phyloP scores from a whole-genome alignment of 2,113 vertebrate species.

The Solenodon paradoxus region DNA sequence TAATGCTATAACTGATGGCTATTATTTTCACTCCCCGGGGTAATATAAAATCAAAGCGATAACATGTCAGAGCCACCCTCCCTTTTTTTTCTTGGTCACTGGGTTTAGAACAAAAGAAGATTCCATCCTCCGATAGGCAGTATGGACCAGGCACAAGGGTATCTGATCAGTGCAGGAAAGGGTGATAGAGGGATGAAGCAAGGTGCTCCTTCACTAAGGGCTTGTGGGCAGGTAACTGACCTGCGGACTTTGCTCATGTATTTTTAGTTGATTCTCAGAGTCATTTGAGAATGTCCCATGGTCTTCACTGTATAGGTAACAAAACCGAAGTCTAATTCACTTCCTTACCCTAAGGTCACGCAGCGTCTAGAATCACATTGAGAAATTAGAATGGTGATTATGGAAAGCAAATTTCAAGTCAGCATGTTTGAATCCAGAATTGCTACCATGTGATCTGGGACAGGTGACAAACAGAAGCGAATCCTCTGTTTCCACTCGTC shows the following conservation, averaged over 20 bases:
- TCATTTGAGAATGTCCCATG: background rate
- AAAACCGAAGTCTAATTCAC: background rate
- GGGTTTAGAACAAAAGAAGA: background rate
- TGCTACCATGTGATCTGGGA: background rate
- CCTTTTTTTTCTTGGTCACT: no score
- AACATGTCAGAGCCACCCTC: background rate
- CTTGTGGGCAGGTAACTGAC: background rate
- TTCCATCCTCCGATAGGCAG: background rate
- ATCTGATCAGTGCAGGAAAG: background rate
- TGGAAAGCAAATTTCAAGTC: background rate
- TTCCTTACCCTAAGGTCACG: background rate
- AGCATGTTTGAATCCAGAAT: background rate
- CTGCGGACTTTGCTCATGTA: background rate
- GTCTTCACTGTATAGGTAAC: background rate
- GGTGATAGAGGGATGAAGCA: fast-evolving
- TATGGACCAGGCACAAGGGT: no score
- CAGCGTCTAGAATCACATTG: background rate
- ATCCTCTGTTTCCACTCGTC: background rate
- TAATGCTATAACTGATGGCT: background rate
- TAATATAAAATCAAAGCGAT: conserved; percentile 31
- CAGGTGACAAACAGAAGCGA: background rate
- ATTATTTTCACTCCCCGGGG: background rate
- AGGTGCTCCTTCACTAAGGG: background rate
- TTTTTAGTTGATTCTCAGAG: background rate
- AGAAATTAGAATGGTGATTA: background rate